Evolutionary conservation across 2,888 invertebrate species (phyloP).

Genomic region (Mimas tiliae): DNA sequence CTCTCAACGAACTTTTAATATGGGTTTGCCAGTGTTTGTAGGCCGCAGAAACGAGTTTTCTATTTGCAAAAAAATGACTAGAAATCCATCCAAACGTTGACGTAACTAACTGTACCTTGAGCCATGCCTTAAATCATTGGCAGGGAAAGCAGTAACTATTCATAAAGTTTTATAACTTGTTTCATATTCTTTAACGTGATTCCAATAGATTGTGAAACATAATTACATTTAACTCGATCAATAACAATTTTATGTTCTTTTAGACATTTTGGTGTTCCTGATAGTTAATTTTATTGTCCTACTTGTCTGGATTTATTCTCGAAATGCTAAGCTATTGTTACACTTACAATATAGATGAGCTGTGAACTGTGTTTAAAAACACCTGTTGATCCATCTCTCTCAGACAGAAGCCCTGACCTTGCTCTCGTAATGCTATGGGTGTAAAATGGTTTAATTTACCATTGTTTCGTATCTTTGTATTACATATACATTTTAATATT

Average conservation of each 20-base stretch:
- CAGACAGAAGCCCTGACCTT: neutral
- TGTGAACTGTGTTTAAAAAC: neutral
- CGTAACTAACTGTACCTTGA: conserved; percentile 61
- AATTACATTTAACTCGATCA: neutral
- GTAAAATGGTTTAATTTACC: neutral
- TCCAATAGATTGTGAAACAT: neutral
- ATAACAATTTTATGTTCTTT: neutral
- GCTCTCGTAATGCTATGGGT: neutral
- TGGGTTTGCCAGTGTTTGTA: conserved; percentile 46
- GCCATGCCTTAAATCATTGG: conserved; percentile 55
- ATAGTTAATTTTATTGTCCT: neutral
- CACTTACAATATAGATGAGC: neutral
- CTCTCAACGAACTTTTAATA: conserved; percentile 43
- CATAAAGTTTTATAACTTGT: conserved; percentile 38
- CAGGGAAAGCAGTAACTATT: conserved; percentile 53
- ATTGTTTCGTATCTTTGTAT: neutral
- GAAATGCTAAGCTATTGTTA: neutral
- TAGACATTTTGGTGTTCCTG: neutral
- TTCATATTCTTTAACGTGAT: conserved; percentile 29
- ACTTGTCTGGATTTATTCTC: neutral
- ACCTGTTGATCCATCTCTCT: neutral
- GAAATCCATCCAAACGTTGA: conserved; percentile 54
- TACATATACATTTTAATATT: neutral
- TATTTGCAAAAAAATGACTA: conserved; percentile 55
- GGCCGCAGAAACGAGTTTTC: conserved; percentile 56